phyloP scores from a whole-genome alignment of 2,113 vertebrate genomes.

The Emydura subglobosa region DNA sequence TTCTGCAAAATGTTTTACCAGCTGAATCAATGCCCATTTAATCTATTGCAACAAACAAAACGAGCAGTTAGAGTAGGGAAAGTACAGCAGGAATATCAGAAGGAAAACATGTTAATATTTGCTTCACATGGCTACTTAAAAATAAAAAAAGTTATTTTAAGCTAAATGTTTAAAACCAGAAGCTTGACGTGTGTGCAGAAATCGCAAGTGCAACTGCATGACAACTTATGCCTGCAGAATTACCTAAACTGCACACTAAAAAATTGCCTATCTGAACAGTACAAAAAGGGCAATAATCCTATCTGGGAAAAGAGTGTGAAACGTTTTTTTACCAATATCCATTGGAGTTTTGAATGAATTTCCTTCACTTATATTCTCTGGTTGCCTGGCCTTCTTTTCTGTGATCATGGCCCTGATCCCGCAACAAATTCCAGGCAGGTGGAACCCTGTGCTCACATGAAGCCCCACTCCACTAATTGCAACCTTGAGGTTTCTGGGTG shows the following conservation, averaged over 20 bases:
- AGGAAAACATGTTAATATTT: background rate
- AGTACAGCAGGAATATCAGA: background rate
- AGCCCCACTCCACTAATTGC: background rate
- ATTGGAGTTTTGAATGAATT: accelerated
- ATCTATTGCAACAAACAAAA: background rate
- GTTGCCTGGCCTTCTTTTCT: background rate
- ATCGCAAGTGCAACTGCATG: background rate
- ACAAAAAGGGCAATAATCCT: background rate
- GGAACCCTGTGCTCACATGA: background rate
- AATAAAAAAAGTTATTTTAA: background rate
- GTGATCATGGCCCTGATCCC: accelerated
- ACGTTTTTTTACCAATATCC: background rate
- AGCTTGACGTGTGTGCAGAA: background rate
- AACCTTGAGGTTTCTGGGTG: background rate
- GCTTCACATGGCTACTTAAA: background rate
- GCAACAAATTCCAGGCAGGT: accelerated
- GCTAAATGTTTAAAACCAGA: background rate
- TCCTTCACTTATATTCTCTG: background rate
- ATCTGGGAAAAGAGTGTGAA: background rate
- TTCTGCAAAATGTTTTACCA: background rate
- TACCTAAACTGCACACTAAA: background rate
- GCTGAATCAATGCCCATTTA: background rate
- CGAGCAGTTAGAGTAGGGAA: background rate
- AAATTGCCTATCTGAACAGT: background rate
- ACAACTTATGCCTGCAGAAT: accelerated